Conservation (phyloP, 2,888 invertebrate genomes). For the Chorisops tibialis region DNA sequence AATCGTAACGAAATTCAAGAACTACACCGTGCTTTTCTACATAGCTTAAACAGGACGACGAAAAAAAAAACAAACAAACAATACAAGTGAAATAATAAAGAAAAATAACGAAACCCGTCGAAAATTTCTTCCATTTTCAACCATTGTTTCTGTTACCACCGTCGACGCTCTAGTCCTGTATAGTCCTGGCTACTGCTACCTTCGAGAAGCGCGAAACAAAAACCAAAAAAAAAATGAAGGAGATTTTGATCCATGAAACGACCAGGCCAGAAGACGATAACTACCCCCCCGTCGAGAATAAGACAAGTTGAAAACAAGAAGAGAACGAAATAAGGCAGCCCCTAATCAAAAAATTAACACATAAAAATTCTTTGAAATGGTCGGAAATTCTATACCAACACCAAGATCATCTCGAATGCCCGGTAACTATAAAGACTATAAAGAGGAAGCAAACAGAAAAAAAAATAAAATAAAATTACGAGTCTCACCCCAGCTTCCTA, state of each 20-base stretch:
- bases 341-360: slow-evolving; percentile 3
- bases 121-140: not conserved
- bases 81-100: not conserved
- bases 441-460: not conserved
- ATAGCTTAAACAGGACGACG: too few relatives aligned
- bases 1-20: too few relatives aligned
- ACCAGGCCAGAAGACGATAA: not conserved
- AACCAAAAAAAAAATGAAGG: not conserved
- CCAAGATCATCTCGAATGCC: too few relatives aligned
- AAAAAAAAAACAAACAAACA: not conserved
- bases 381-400: too few relatives aligned
- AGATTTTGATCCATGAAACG: not conserved
- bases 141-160: not conserved
- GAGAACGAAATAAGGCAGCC: not conserved
- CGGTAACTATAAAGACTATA: not conserved
- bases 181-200: not conserved
- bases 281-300: not conserved
- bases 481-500: not conserved
- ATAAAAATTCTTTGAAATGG: not conserved
- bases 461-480: not conserved
- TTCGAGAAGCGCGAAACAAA: not conserved
- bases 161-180: too few relatives aligned
- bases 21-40: not conserved
- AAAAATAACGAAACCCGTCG: not conserved
- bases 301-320: not conserved